Conservation (phyloP, 2,797 vertebrate species). For the Ficedula albicollis region DNA sequence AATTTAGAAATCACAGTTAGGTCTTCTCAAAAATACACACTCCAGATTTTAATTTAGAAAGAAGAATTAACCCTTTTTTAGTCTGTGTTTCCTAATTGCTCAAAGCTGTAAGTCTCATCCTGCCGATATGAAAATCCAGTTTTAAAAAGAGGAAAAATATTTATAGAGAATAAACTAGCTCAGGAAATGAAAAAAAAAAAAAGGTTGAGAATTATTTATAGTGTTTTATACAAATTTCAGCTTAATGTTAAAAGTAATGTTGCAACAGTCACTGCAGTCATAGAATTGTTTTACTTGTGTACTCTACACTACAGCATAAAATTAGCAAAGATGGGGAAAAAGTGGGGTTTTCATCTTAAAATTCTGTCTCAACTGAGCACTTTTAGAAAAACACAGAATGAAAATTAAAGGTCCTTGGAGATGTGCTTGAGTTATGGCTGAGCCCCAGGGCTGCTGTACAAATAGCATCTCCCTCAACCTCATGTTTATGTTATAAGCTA, state of each 20-base stretch:
- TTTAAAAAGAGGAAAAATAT: neutral
- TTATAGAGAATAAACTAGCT: neutral
- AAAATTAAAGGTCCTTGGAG: neutral
- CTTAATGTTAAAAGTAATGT: neutral
- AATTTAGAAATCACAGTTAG: neutral
- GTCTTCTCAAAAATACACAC: neutral
- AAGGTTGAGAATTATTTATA: neutral
- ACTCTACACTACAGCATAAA: neutral
- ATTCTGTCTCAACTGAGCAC: neutral
- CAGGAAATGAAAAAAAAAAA: neutral
- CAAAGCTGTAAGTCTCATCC: neutral
- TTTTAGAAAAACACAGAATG: neutral
- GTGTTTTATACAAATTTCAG: neutral
- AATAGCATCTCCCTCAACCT: neutral
- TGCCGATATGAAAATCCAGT: neutral
- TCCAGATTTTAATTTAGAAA: neutral
- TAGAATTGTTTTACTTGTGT: neutral
- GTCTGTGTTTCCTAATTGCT: neutral
- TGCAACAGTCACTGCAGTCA: neutral
- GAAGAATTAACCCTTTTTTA: neutral
- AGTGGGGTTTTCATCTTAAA: neutral
- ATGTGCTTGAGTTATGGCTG: neutral
- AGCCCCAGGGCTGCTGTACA: neutral
- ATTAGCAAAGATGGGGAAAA: neutral
- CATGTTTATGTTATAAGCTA: rapidly evolving